Base-by-base conservation (phyloP, 2,797 vertebrate genomes). In the Poecilia picta region DNA sequence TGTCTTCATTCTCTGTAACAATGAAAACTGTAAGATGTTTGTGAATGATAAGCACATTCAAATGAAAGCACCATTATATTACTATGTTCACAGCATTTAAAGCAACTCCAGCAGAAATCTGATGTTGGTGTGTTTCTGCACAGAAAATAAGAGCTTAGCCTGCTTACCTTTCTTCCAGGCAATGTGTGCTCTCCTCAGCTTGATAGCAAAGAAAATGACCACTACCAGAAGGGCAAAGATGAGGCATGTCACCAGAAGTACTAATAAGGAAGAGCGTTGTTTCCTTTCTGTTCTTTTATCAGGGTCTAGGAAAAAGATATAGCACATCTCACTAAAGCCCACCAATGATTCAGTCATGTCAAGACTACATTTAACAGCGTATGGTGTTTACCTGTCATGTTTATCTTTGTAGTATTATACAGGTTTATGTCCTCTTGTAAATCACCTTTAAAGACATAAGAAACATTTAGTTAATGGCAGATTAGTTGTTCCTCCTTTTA, bases 161-260 rank as follows among this genome's bases (percentile, higher is more conserved):
- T 81, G 43, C 71, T 87, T 76, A 98, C 98, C 98, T 96, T 83
- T 97, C 77, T 96, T 98, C 98, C 98, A 99, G 18, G 83, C 15
- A 0, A 95, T 39, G 0, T 98, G 97, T 1, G 97, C 97, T 92
- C 93, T 97, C 75, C 95, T 95, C 55, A 99, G 93, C 89, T 97
- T 98, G 81, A 94, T 87, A 53, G 94, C 12, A 57, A 98, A 96
- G 6, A 98, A 97, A 72, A 95, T 88, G 20, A 99, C 92, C 0
- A 98, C 95, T 78, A 98, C 57, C 13, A 97, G 88, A 78, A 99
- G 96, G 78, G 88, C 39, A 0, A 95, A 46, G 20, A 98, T 93
- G 73, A 99, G 96, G 51, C 90, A 92, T 20, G 96, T 95, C 68
- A 99, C 97, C 25, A 98, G 86, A 0, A 95, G 57, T 0, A 98